Evolutionary conservation across 1,140 invertebrate genomes (phyloP).

Genomic region (Teleogryllus occipitalis): DNA sequence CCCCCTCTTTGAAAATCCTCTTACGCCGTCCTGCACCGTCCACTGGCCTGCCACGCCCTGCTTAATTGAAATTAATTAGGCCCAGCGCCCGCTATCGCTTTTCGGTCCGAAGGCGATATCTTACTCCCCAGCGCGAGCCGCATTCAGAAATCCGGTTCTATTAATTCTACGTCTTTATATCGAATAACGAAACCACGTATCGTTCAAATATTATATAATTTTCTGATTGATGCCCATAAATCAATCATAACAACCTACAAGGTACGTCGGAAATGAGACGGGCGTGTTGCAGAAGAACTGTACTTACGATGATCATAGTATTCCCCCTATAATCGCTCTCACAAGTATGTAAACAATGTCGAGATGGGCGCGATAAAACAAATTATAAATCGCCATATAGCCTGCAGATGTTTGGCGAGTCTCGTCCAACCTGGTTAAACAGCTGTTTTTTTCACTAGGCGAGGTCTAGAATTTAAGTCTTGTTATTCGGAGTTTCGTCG

Average conservation of each 20-base stretch:
- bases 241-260: neutral
- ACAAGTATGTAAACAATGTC: neutral
- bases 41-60: neutral
- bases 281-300: neutral
- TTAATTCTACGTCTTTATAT: slow-evolving; percentile 2
- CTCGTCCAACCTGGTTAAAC: neutral
- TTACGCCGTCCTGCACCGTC: too few species aligned
- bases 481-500: neutral
- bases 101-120: neutral
- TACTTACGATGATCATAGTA: neutral
- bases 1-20: too few species aligned
- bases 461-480: neutral
- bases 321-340: neutral
- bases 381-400: neutral
- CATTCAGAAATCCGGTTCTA: neutral
- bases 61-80: neutral
- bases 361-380: neutral
- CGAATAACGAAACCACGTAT: neutral
- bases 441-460: neutral
- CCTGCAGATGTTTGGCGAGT: neutral
- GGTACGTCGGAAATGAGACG: neutral
- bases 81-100: neutral
- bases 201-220: neutral
- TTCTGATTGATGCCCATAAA: neutral
- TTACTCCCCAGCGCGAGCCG: neutral